Conservation (phyloP, 2,797 vertebrate species). For the Euthynnus affinis region DNA sequence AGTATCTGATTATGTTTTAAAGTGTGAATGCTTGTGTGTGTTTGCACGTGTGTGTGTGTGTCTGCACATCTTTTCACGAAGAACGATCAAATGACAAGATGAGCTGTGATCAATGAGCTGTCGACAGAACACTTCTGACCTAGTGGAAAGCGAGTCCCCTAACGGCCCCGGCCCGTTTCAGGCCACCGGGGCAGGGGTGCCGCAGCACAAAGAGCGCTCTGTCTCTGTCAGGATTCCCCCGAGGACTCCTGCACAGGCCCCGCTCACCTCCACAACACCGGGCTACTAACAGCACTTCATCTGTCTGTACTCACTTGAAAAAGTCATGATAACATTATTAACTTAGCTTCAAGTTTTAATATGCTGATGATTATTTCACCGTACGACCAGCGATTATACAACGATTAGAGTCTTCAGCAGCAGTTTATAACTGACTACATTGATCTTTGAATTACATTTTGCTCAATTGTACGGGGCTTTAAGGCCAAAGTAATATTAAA, state of each 20-base stretch:
- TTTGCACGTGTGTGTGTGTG: constrained; percentile 39
- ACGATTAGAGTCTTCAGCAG: constrained; percentile 12
- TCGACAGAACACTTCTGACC: constrained; percentile 90
- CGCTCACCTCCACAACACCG: constrained; percentile 79
- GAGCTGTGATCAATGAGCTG: constrained; percentile 90
- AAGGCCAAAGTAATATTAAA: constrained; percentile 9
- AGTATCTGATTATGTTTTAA: constrained; percentile 75
- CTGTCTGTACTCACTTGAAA: constrained; percentile 74
- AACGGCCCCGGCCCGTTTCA: constrained; percentile 78
- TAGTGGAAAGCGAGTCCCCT: constrained; percentile 84
- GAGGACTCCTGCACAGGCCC: constrained; percentile 73
- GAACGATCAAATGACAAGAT: constrained; percentile 85
- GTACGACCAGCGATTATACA: constrained; percentile 24
- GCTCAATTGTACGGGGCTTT: constrained; percentile 12
- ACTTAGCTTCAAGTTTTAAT: constrained; percentile 47
- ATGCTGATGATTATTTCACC: constrained; percentile 54
- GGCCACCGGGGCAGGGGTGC: constrained; percentile 83
- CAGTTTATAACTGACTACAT: constrained; percentile 8
- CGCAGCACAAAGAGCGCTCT: constrained; percentile 82
- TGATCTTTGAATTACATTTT: constrained; percentile 38
- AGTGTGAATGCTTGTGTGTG: constrained; percentile 58
- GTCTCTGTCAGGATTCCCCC: constrained; percentile 81
- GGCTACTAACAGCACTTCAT: constrained; percentile 78
- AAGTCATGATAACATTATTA: constrained; percentile 68
- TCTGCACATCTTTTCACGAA: constrained; percentile 62